Evolutionary conservation across 2,797 vertebrate genomes (phyloP), one percentile per base, ranked within the genome.

Genomic region (Melanotaenia parkinsoni): DNA sequence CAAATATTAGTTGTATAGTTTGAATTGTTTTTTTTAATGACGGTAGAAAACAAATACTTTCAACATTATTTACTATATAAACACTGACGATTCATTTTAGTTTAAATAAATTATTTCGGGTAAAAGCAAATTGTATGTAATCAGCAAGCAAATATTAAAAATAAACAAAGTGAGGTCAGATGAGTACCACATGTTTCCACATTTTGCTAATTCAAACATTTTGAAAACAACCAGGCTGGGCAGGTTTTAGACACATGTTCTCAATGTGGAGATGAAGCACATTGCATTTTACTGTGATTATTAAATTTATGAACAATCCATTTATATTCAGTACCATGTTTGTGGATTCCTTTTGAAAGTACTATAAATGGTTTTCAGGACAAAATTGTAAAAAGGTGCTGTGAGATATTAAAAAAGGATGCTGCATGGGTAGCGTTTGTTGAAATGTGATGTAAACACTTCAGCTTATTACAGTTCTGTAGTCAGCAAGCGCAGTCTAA

Each of bases 21-120:
- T 69, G 0, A 68, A 69, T 56, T 58, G 57, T 62, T 61, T 13
- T 57, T 79, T 63, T 70, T 58, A 68, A 72, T 20, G 57, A 74
- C 59, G 64, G 65, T 5, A 32, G 33, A 18, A 26, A 59, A 77
- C 69, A 40, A 79, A 4, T 62, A 68, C 83, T 83, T 81, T 77
- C 14, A 70, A 61, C 38, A 66, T 72, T 24, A 64, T 62, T 35
- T 63, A 79, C 32, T 33, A 14, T 47, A 13, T 22, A 57, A 13
- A 67, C 33, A 40, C 66, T 32, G 32, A 3, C 38, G 30, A 64
- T 68, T 72, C 30, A 56, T 47, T 20, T 14, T 47, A 20, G 58
- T 62, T 67, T 38, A 5, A 13, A 1, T 24, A 18, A 51, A 30
- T 76, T 26, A 50, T 11, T 18, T 30, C 26, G 20, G 18, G 58